Evolutionary conservation across 2,113 vertebrate genomes (phyloP).

Genomic region (Phasianus colchicus): DNA sequence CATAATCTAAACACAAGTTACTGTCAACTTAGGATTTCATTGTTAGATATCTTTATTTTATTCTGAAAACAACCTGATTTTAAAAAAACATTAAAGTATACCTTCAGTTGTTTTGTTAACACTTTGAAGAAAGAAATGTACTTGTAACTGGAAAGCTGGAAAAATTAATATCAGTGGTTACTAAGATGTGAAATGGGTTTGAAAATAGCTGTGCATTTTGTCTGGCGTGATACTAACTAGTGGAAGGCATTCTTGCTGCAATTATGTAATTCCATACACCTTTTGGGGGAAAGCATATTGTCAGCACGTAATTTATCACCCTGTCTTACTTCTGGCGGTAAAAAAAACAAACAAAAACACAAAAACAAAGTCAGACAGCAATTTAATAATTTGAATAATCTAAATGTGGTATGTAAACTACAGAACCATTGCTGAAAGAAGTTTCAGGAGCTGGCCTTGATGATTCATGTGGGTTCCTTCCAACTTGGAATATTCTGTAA

Average conservation of each 20-base stretch:
- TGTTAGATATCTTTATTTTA: background rate
- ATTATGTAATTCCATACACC: background rate
- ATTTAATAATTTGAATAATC: background rate
- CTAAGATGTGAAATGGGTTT: background rate
- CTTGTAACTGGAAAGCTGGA: background rate
- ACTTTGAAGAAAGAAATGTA: background rate
- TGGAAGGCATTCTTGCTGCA: slow-evolving; percentile 5
- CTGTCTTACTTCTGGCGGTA: background rate
- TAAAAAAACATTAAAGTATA: background rate
- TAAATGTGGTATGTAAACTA: background rate
- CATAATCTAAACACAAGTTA: background rate
- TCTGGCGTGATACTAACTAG: background rate
- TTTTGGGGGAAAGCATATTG: background rate
- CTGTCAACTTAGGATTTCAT: background rate
- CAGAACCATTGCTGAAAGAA: background rate
- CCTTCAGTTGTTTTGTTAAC: background rate
- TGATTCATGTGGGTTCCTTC: background rate
- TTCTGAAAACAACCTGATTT: background rate
- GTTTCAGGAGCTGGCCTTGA: background rate
- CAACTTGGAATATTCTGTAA: background rate
- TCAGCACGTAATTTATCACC: background rate
- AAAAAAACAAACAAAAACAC: background rate
- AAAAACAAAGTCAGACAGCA: background rate
- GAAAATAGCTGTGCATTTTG: background rate
- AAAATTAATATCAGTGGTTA: background rate